phyloP scores from a whole-genome alignment of 2,113 vertebrate genomes.

The Coregonus clupeaformis region DNA sequence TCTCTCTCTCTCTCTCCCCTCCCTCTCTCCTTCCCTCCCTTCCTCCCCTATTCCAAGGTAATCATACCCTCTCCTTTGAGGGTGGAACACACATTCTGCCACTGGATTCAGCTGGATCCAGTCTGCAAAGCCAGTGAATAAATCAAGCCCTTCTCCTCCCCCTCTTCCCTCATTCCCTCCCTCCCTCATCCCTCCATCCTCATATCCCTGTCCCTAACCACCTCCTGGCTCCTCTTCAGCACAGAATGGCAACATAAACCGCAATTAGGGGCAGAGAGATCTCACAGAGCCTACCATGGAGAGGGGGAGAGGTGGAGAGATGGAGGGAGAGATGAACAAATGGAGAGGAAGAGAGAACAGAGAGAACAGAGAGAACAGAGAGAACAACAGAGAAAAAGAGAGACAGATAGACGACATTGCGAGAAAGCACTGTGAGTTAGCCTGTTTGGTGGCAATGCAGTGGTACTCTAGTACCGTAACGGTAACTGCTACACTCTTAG shows the following conservation, averaged over 20 bases:
- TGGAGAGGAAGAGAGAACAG: background rate
- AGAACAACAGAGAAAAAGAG: background rate
- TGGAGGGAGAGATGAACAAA: background rate
- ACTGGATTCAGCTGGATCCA: conserved; percentile 28
- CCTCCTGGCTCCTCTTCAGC: conserved; percentile 22
- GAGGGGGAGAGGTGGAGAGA: background rate
- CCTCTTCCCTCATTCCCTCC: background rate
- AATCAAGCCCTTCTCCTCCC: conserved; percentile 3
- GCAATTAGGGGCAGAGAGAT: conserved; percentile 10
- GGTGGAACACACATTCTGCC: background rate
- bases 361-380: background rate
- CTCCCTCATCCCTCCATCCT: conserved; percentile 13
- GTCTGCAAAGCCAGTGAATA: conserved; percentile 12
- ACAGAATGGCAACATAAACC: conserved; percentile 19
- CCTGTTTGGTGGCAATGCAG: background rate
- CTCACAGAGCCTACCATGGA: background rate
- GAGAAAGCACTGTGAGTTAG: background rate
- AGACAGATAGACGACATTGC: conserved; percentile 1
- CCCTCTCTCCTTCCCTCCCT: conserved; percentile 12
- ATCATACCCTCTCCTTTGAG: conserved; percentile 7
- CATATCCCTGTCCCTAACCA: conserved; percentile 15
- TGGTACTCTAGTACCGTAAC: too few species aligned
- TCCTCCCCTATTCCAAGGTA: background rate
- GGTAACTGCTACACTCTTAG: too few species aligned
- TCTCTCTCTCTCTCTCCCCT: background rate